Evolutionary conservation across 2,888 invertebrate species (phyloP).

Genomic region (Stenoptilia bipunctidactyla): DNA sequence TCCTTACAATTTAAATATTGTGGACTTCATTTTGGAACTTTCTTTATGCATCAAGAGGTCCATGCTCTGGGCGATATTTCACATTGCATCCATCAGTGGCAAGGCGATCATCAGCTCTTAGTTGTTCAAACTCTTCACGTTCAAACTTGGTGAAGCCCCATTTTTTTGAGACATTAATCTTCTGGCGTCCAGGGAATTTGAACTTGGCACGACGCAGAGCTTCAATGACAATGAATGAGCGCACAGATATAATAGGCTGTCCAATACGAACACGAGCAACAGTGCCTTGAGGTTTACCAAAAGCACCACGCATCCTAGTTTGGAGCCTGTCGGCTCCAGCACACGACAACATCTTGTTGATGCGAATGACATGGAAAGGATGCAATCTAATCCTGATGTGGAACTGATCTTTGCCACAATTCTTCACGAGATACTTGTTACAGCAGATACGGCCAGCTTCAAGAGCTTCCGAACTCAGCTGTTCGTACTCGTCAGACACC

Average conservation of each 20-base stretch:
- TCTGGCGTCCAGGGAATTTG: conserved; percentile 99
- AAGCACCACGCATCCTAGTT: conserved; percentile 99
- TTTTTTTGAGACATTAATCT: conserved; percentile 98
- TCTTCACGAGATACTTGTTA: conserved; percentile 98
- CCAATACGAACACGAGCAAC: conserved; percentile 99
- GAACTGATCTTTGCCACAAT: conserved; percentile 99
- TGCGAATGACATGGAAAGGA: conserved; percentile 99
- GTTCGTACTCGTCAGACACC: conserved; percentile 99
- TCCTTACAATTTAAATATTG: conserved; percentile 29
- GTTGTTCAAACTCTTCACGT: conserved; percentile 87
- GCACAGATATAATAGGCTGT: conserved; percentile 98
- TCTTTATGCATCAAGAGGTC: conserved; percentile 93
- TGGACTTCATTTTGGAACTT: conserved; percentile 77
- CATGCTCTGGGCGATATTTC: conserved; percentile 94
- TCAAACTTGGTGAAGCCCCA: conserved; percentile 99
- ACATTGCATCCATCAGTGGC: conserved; percentile 95
- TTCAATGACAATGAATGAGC: conserved; percentile 95
- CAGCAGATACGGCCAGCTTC: conserved; percentile 99
- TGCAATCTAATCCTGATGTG: conserved; percentile 98
- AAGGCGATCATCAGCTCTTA: conserved; percentile 86
- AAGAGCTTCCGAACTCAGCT: conserved; percentile 97
- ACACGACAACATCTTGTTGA: conserved; percentile 99
- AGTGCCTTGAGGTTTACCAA: conserved; percentile 98
- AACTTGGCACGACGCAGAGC: conserved; percentile 99
- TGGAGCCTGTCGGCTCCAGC: conserved; percentile 99